phyloP scores from a whole-genome alignment of 2,113 vertebrate genomes.

The Poeciliopsis turrubarensis region DNA sequence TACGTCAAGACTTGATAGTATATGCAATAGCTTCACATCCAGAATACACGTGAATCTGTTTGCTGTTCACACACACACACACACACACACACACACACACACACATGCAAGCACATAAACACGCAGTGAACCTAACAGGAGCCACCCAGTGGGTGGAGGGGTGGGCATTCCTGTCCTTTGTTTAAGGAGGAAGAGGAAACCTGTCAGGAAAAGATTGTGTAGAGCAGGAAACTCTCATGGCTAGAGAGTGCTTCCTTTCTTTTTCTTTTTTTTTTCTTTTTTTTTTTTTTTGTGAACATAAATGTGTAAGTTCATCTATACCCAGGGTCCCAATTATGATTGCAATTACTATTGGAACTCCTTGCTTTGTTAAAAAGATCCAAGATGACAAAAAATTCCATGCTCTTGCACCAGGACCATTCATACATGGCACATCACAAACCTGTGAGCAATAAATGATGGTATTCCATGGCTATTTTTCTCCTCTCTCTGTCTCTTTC shows the following conservation, averaged over 20 bases:
- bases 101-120: too few relatives aligned
- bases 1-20: conserved; percentile 64
- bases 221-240: conserved; percentile 91
- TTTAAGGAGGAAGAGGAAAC: conserved; percentile 95
- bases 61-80: conserved; percentile 32
- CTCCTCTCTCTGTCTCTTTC: neutral
- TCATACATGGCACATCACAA: conserved; percentile 19
- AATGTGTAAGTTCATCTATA: conserved; percentile 86
- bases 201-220: conserved; percentile 94
- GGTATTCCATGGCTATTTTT: conserved; percentile 30
- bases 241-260: conserved; percentile 86
- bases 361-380: conserved; percentile 36
- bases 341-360: conserved; percentile 36
- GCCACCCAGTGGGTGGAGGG: conserved; percentile 47
- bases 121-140: conserved; percentile 43
- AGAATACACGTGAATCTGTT: conserved; percentile 69
- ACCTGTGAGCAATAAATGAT: conserved; percentile 22
- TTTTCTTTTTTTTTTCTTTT: conserved; percentile 73
- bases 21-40: conserved; percentile 56
- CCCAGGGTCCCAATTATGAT: conserved; percentile 51
- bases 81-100: neutral
- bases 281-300: conserved; percentile 77
- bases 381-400: conserved; percentile 8
- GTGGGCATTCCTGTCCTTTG: conserved; percentile 89
- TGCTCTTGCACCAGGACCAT: conserved; percentile 14